Conservation (phyloP, 1,140 invertebrate genomes). For the Coelopa frigida region DNA sequence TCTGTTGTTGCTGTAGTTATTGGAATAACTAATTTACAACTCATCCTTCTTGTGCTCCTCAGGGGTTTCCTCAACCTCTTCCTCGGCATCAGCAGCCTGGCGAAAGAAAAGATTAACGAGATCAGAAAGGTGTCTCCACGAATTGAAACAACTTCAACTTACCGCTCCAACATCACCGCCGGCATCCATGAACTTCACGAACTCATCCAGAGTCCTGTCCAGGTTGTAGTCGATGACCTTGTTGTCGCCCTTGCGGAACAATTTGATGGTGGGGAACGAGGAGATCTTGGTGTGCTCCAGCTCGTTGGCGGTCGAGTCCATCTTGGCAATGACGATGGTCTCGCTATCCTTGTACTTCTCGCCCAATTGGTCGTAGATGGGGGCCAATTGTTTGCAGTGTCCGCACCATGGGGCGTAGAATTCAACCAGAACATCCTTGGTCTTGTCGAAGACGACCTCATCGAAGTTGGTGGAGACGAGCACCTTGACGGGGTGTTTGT, state of each 20-base stretch:
- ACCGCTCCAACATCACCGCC: slow-evolving; percentile 35
- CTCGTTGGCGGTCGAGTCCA: slow-evolving; percentile 97
- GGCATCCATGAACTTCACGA: slow-evolving; percentile 84
- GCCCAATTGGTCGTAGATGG: slow-evolving; percentile 81
- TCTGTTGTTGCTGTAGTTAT: slow-evolving; percentile 9
- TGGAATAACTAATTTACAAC: slow-evolving; percentile 28
- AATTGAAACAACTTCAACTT: neutral
- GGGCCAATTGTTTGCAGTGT: slow-evolving; percentile 93
- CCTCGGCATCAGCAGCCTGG: slow-evolving; percentile 21
- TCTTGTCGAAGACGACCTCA: slow-evolving; percentile 80
- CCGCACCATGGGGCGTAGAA: slow-evolving; percentile 98
- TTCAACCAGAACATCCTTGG: slow-evolving; percentile 94
- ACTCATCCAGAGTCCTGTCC: slow-evolving; percentile 87
- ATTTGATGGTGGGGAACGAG: slow-evolving; percentile 94
- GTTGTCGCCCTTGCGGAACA: slow-evolving; percentile 89
- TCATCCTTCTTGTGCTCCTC: slow-evolving; percentile 38
- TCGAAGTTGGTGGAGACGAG: slow-evolving; percentile 95
- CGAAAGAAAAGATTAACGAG: neutral
- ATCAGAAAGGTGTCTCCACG: slow-evolving; percentile 2
- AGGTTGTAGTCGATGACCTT: slow-evolving; percentile 92
- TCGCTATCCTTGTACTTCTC: slow-evolving; percentile 78
- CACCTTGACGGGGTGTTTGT: slow-evolving; percentile 89
- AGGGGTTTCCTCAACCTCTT: slow-evolving; percentile 26
- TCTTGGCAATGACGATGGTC: slow-evolving; percentile 91
- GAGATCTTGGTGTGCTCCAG: slow-evolving; percentile 89